phyloP scores from a whole-genome alignment of 2,888 invertebrate species.

The Drosophila prolongata region DNA sequence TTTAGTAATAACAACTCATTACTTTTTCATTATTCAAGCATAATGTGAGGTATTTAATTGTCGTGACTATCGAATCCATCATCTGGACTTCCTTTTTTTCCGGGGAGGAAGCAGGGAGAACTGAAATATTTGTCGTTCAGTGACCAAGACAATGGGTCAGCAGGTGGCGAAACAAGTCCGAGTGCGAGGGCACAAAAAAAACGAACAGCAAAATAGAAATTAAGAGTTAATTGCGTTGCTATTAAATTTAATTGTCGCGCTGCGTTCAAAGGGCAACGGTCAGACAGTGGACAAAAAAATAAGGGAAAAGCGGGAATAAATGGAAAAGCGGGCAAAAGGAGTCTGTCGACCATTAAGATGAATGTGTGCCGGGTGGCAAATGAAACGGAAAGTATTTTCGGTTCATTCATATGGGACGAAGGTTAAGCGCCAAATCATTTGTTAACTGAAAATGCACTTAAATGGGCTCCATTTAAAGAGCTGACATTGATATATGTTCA shows the following conservation, averaged over 20 bases:
- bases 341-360: slow-evolving; percentile 54
- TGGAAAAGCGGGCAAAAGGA: slow-evolving; percentile 4
- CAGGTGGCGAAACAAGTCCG: slow-evolving; percentile 30
- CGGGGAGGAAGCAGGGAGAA: slow-evolving; percentile 1
- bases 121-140: slow-evolving; percentile 38
- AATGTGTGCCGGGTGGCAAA: slow-evolving; percentile 60
- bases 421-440: slow-evolving; percentile 39
- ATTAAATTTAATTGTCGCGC: slow-evolving; percentile 78
- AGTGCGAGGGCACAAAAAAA: slow-evolving; percentile 44
- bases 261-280: slow-evolving; percentile 47
- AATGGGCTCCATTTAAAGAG: slow-evolving; percentile 2
- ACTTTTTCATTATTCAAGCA: too few relatives aligned
- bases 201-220: slow-evolving; percentile 59
- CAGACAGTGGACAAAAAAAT: slow-evolving; percentile 11
- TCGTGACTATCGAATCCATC: neutral
- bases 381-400: slow-evolving; percentile 61
- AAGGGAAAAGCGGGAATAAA: slow-evolving; percentile 2
- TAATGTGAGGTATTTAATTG: neutral
- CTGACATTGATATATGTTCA: slow-evolving; percentile 1
- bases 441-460: slow-evolving; percentile 20
- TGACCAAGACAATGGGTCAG: slow-evolving; percentile 61
- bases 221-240: slow-evolving; percentile 78
- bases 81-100: neutral
- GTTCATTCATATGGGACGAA: slow-evolving; percentile 23
- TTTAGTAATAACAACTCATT: too few relatives aligned